Percentiles rank a stretch among this genome's conserved stretches.
Conservation (phyloP, 2,113 vertebrate species). For the Gymnocephalus cernua region DNA sequence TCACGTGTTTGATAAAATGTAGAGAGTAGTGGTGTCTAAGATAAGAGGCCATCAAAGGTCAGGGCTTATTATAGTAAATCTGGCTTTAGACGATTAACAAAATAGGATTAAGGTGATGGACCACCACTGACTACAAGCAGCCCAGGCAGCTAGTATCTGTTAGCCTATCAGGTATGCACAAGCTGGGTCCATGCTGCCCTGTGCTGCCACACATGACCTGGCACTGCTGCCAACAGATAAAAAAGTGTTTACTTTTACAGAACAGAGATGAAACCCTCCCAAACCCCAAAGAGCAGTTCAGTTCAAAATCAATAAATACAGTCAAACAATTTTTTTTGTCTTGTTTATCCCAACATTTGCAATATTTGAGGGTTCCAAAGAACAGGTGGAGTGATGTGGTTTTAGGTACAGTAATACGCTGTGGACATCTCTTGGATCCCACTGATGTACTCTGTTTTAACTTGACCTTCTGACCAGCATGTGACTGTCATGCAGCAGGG, state of each 20-base stretch:
- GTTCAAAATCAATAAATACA: constrained; percentile 17
- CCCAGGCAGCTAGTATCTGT: background rate
- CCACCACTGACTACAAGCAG: background rate
- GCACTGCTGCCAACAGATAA: constrained; percentile 27
- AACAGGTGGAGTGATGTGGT: background rate
- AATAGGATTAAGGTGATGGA: constrained; percentile 47
- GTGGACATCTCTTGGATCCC: background rate
- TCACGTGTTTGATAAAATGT: background rate
- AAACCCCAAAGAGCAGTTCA: background rate
- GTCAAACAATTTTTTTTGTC: background rate
- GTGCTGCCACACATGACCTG: background rate
- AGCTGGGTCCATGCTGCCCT: background rate
- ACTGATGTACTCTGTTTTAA: constrained; percentile 10
- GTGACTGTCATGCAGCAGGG: constrained; percentile 26
- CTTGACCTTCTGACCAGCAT: constrained; percentile 42
- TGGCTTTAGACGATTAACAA: constrained; percentile 65
- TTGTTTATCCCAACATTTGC: background rate
- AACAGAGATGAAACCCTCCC: background rate
- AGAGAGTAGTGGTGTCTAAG: constrained; percentile 17
- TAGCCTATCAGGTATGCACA: background rate
- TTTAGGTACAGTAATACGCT: constrained; percentile 27
- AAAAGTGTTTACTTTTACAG: constrained; percentile 29
- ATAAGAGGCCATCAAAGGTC: constrained; percentile 53
- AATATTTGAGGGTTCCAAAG: constrained; percentile 15
- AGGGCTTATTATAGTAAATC: constrained; percentile 62